Evolutionary conservation across 2,888 invertebrate genomes (phyloP).

Genomic region (Steromphala cineraria): DNA sequence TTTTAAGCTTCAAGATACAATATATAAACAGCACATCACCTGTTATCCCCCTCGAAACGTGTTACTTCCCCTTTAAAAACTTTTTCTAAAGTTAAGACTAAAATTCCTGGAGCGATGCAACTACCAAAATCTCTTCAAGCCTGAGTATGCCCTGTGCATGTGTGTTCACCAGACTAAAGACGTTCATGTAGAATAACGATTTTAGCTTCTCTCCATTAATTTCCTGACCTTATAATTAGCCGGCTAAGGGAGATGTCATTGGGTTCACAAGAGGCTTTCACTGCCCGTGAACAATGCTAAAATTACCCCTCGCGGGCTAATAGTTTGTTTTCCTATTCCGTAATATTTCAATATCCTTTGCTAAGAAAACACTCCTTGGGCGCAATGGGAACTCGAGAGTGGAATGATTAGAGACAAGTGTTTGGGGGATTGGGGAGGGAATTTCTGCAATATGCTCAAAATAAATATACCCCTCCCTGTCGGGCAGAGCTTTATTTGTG

Average conservation of each 20-base stretch:
- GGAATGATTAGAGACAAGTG: neutral
- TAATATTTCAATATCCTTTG: conserved; percentile 8
- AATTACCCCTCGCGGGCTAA: neutral
- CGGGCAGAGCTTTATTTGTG: neutral
- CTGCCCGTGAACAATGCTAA: neutral
- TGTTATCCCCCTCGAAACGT: too few relatives aligned
- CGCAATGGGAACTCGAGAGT: neutral
- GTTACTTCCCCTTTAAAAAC: too few relatives aligned
- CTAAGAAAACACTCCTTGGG: neutral
- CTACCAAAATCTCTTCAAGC: too few relatives aligned
- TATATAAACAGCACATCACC: too few relatives aligned
- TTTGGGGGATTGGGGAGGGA: neutral
- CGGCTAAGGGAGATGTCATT: neutral
- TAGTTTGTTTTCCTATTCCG: neutral
- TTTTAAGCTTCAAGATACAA: too few relatives aligned
- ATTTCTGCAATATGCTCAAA: neutral
- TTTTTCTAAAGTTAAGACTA: too few relatives aligned
- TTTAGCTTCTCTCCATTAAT: neutral
- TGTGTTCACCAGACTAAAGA: too few relatives aligned
- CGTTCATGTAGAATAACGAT: neutral
- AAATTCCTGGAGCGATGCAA: too few relatives aligned
- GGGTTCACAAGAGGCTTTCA: neutral
- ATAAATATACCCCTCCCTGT: neutral
- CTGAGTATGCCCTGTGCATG: too few relatives aligned
- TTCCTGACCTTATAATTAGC: neutral